These are phyloP conservation scores for Ypsolopha sequella DNA, from an alignment of 2,888 invertebrate species.

Conservation along the genomic window DNA sequence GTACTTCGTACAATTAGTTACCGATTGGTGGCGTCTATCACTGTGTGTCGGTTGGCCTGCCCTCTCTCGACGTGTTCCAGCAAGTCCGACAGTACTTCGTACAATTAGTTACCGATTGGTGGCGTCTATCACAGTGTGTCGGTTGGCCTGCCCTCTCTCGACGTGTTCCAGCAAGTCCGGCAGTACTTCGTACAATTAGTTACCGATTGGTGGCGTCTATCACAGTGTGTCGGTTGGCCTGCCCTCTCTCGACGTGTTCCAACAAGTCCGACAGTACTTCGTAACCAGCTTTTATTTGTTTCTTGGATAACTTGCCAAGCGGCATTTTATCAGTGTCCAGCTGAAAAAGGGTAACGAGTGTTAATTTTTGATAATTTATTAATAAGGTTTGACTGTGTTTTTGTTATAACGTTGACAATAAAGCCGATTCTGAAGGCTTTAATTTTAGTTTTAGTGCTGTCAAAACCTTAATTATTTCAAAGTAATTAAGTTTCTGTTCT, in stretches of 20 bases:
- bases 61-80: constrained; percentile 70
- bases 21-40: constrained; percentile 90
- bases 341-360: constrained; percentile 23
- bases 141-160: constrained; percentile 47
- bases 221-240: constrained; percentile 61
- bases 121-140: constrained; percentile 79
- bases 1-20: no score
- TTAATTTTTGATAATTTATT: no score
- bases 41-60: constrained; percentile 48
- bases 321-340: constrained; percentile 99
- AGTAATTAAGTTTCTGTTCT: no score
- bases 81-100: constrained; percentile 78
- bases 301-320: constrained; percentile 92
- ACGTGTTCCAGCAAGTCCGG: constrained; percentile 77
- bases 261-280: constrained; percentile 81
- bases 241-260: constrained; percentile 63
- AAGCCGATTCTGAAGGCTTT: no score
- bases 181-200: constrained; percentile 66
- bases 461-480: no score
- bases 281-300: constrained; percentile 90
- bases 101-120: constrained; percentile 74
- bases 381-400: no score
- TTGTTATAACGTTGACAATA: no score
- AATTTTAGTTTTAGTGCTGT: no score
- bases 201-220: constrained; percentile 87